Evolutionary conservation across 2,113 vertebrate species (phyloP), one percentile per base, ranked within the genome.

Genomic region (Hemichromis elongatus): DNA sequence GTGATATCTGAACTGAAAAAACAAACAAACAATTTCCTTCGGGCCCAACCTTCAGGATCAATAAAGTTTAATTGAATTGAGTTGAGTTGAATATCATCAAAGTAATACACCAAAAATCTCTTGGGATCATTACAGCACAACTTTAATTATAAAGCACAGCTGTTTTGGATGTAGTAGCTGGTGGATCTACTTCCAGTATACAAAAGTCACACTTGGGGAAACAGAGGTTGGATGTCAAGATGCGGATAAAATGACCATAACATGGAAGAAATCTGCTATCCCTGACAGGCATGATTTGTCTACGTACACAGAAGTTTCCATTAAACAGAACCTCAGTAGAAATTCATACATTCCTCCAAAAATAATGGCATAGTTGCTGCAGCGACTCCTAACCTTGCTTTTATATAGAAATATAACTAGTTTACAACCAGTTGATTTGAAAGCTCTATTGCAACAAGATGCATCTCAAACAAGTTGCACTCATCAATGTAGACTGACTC

Each of bases 41-140:
- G 3, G 1, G 53, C n/a, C 24, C 53, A 55, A 55, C 6, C 53
- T 55, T 55, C 11, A 13, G 21, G 21, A 55, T 55, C 53, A 55
- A 55, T 55, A 55, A 55, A 55, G 2, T 24, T 54, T 13, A 55
- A 55, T 55, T 55, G 53, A 55, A 24, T 24, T 54, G 53, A 54
- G 12, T 55, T 54, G 53, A 54, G n/a, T n/a, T n/a, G n/a, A n/a
- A n/a, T n/a, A 82, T 77, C n/a, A 66, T 55, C 53, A 26, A 77
- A 77, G 37, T 55, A 2, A 18, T 24, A 2, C 12, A 45, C 7
- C 1, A 63, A 66, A 75, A 16, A 6, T 5, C 24, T 73, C 1
- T 0, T 0, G 40, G 10, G 24, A 2, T 73, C 10, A 9, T 50
- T 47, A 50, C 16, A 75, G 26, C 18, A 50, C 42, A 50, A 30